Conservation (phyloP, 2,113 vertebrate species). For the Rhabdomys dilectus region DNA sequence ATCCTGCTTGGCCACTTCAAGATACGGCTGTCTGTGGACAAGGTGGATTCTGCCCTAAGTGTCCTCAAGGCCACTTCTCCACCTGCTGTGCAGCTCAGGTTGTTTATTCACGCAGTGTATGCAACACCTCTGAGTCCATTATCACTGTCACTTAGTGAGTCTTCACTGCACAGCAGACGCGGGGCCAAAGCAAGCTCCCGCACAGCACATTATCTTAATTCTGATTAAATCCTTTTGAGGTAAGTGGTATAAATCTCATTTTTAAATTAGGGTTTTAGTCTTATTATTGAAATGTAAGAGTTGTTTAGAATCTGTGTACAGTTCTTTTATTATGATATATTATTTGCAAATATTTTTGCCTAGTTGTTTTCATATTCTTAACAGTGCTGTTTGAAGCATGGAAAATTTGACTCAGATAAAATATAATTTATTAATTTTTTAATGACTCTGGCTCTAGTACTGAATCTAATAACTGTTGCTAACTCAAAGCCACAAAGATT, state of each 20-base stretch:
- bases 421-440: not conserved
- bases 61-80: not conserved
- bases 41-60: not conserved
- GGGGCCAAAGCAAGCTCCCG: not conserved
- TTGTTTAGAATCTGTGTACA: conserved; percentile 36
- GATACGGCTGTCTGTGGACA: not conserved
- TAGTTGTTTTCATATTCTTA: conserved; percentile 50
- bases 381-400: conserved; percentile 8
- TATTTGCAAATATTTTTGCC: conserved; percentile 54
- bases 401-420: conserved; percentile 51
- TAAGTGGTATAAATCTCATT: conserved; percentile 41
- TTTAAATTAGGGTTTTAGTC: conserved; percentile 38
- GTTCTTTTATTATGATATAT: conserved; percentile 17
- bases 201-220: not conserved
- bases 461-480: conserved; percentile 22
- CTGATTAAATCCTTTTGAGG: conserved; percentile 37
- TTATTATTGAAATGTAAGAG: conserved; percentile 57
- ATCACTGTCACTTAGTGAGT: not conserved
- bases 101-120: conserved; percentile 30
- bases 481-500: not conserved
- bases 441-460: conserved; percentile 34
- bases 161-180: not conserved
- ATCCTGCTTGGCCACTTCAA: not conserved
- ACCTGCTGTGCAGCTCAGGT: not conserved
- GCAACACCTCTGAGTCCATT: not conserved